Percentiles rank a stretch among this genome's conserved stretches.
Conservation (phyloP, 2,888 invertebrate genomes). For the Drosophila yooni region DNA sequence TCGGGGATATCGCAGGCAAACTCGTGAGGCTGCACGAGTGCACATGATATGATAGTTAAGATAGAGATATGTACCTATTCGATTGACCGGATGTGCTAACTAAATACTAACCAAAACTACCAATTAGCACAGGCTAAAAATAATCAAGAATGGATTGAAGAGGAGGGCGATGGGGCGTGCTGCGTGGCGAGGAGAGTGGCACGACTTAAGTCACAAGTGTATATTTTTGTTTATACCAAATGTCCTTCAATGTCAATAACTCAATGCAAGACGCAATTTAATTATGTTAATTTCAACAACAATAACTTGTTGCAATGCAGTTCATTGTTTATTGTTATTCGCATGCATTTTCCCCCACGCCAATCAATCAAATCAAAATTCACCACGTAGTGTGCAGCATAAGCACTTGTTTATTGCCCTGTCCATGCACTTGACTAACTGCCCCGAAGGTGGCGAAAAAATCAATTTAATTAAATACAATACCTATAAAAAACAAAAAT, state of each 20-base stretch:
- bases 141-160: neutral
- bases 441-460: conserved; percentile 29
- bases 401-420: conserved; percentile 19
- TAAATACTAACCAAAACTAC: conserved; percentile 23
- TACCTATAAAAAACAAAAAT: conserved; percentile 1
- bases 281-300: conserved; percentile 49
- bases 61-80: conserved; percentile 13
- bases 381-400: conserved; percentile 14
- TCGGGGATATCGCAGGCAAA: conserved; percentile 1
- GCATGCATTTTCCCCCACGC: conserved; percentile 45
- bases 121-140: conserved; percentile 44
- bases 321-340: conserved; percentile 7
- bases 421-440: conserved; percentile 52
- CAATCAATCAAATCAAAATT: conserved; percentile 23
- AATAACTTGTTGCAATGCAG: conserved; percentile 12
- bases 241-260: conserved; percentile 56
- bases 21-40: neutral
- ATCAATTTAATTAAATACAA: conserved; percentile 6
- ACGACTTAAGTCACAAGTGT: conserved; percentile 36
- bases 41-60: conserved; percentile 20
- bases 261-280: conserved; percentile 36
- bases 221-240: conserved; percentile 4
- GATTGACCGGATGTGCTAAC: conserved; percentile 43
- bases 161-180: neutral
- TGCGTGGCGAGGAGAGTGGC: neutral